Evolutionary conservation across 2,888 invertebrate genomes (phyloP).

Genomic region (Machimus rusticus): DNA sequence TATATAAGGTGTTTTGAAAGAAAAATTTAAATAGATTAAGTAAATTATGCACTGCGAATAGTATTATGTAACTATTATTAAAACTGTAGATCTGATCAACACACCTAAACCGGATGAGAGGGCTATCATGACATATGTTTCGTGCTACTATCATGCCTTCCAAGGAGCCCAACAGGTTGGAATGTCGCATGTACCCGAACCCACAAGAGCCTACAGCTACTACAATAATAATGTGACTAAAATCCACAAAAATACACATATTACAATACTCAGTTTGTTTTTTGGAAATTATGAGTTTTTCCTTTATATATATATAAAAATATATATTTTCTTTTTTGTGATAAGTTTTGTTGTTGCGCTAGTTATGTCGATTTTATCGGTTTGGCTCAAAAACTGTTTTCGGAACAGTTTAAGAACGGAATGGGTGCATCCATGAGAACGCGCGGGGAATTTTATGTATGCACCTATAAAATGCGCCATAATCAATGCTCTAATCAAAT

Average conservation of each 20-base stretch:
- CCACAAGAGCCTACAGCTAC: conserved; percentile 64
- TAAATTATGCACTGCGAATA: neutral
- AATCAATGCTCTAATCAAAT: conserved; percentile 1
- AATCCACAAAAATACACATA: conserved; percentile 63
- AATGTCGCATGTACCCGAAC: conserved; percentile 64
- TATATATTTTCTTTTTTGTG: neutral
- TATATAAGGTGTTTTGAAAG: neutral
- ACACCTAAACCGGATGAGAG: conserved; percentile 99
- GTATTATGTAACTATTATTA: conserved; percentile 27
- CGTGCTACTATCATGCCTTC: conserved; percentile 99
- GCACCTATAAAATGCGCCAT: neutral
- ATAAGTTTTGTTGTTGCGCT: conserved; percentile 46
- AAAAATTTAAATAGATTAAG: neutral
- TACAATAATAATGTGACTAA: conserved; percentile 64
- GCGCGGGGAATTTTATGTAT: conserved; percentile 7
- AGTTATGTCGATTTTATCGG: conserved; percentile 26
- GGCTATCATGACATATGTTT: conserved; percentile 99
- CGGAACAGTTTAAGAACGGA: neutral
- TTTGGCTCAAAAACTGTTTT: conserved; percentile 37
- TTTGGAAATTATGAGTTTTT: conserved; percentile 47
- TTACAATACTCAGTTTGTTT: conserved; percentile 51
- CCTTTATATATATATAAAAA: conserved; percentile 23
- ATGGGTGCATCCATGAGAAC: conserved; percentile 23
- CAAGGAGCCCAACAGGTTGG: conserved; percentile 98
- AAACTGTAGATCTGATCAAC: conserved; percentile 94